Evolutionary conservation across 2,113 vertebrate genomes (phyloP), one percentile per base, ranked within the genome.

Genomic region (Aix galericulata): DNA sequence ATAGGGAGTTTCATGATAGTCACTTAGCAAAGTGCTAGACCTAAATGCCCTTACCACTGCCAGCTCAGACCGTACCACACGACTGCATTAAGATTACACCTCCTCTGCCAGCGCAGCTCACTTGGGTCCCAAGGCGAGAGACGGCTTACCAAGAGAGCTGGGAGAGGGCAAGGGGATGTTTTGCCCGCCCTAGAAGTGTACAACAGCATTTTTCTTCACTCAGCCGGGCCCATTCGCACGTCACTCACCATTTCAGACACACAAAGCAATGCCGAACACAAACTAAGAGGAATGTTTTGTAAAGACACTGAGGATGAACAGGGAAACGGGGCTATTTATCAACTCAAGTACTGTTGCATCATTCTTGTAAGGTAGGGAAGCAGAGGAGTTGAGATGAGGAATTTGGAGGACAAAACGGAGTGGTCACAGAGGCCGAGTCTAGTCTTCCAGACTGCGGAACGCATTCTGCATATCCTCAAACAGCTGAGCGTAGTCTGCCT

Each of bases 401-500:
- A 97, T 79, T 86, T 95, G 96, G 95, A 96, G 95, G 93, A 90
- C 85, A 91, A 91, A 95, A 32, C 81, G 89, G 95, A 94, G 86
- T 92, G 95, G 91, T 94, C 87, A 62, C 86, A 79, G 85, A 96
- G 66, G 88, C 60, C 3, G 3, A 95, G 94, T 89, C 95, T 98
- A 99, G 91, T 99, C 99, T 97, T 99, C 99, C 95, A 99, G 98
- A 38, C 99, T 99, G 81, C 99, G 99, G 98, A 99, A 99, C 80
- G 98, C 98, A 48, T 99, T 99, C 98, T 99, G 99, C 99, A 99
- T 99, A 94, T 99, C 99, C 97, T 99, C 99, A 96, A 98, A 94
- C 46, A 99, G 99, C 94, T 99, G 99, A 77, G 98, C 98, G 26
- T 99, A 99, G 91, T 99, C 99, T 0, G 97, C 98, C 97, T 99